phyloP scores from a whole-genome alignment of 2,113 vertebrate genomes.

The Orycteropus afer region DNA sequence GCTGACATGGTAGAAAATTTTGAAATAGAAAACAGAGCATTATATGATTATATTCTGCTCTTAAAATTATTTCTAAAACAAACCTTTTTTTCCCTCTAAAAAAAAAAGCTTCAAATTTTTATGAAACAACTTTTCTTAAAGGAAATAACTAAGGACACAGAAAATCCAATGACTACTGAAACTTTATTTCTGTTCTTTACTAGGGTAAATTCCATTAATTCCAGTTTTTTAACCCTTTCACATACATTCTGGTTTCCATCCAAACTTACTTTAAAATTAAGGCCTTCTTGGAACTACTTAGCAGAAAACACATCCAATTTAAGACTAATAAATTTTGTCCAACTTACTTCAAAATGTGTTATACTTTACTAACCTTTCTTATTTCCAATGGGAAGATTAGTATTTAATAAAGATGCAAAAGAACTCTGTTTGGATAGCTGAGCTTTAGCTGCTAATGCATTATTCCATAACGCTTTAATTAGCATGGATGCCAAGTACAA shows the following conservation, averaged over 20 bases:
- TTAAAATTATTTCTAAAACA: slow-evolving; percentile 54
- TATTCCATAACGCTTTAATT: slow-evolving; percentile 99
- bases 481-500: slow-evolving; percentile 99
- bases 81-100: slow-evolving; percentile 20
- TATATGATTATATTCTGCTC: background rate
- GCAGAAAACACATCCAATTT: slow-evolving; percentile 25
- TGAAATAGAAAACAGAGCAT: slow-evolving; percentile 39
- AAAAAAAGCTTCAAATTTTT: slow-evolving; percentile 7
- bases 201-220: slow-evolving; percentile 20
- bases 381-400: slow-evolving; percentile 97
- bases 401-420: slow-evolving; percentile 98
- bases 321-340: background rate
- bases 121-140: background rate
- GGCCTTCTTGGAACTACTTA: background rate
- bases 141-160: background rate
- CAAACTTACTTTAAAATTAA: slow-evolving; percentile 54
- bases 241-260: background rate
- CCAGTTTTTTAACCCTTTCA: slow-evolving; percentile 26
- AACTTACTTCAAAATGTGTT: slow-evolving; percentile 35
- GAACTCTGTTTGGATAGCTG: slow-evolving; percentile 99
- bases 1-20: background rate
- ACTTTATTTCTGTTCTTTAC: slow-evolving; percentile 20
- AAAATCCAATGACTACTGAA: slow-evolving; percentile 36
- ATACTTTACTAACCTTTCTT: slow-evolving; percentile 93
- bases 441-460: slow-evolving; percentile 97